phyloP scores from a whole-genome alignment of 2,797 vertebrate genomes.

The Schizothorax lantsangensis region DNA sequence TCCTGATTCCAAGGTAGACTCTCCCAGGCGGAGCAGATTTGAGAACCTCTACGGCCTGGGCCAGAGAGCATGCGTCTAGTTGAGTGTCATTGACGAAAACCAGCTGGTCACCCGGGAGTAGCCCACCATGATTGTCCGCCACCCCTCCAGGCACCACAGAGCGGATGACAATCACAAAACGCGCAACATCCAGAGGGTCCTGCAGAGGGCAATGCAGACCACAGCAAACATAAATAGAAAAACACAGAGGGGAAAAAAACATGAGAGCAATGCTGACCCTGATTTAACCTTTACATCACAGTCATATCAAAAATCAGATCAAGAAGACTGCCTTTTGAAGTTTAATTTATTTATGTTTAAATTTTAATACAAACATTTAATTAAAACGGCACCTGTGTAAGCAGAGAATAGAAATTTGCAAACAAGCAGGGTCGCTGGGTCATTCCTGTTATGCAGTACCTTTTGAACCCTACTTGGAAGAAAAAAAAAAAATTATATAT shows the following conservation, averaged over 20 bases:
- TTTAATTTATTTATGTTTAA: neutral
- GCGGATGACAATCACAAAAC: conserved; percentile 92
- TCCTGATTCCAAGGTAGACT: conserved; percentile 89
- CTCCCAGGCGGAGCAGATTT: conserved; percentile 86
- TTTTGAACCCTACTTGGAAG: neutral
- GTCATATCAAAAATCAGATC: neutral
- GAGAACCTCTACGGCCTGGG: conserved; percentile 89
- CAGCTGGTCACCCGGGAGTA: conserved; percentile 92
- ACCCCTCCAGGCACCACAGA: conserved; percentile 88
- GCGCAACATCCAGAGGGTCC: conserved; percentile 89
- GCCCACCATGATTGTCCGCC: conserved; percentile 80
- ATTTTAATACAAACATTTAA: conserved; percentile 13
- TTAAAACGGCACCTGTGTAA: conserved; percentile 1
- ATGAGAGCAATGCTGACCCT: neutral
- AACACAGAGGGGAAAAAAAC: conserved; percentile 2
- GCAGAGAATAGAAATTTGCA: neutral
- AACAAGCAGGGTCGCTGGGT: neutral
- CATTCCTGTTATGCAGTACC: neutral
- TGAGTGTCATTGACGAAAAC: conserved; percentile 86
- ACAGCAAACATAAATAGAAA: conserved; percentile 34
- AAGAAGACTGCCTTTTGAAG: neutral
- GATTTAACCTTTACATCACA: conserved; percentile 1
- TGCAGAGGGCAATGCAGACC: conserved; percentile 72
- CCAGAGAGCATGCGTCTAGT: conserved; percentile 79
- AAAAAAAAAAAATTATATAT: neutral